Conservation (phyloP, 2,113 vertebrate species). For the Ophthalmolycus amberensis region DNA sequence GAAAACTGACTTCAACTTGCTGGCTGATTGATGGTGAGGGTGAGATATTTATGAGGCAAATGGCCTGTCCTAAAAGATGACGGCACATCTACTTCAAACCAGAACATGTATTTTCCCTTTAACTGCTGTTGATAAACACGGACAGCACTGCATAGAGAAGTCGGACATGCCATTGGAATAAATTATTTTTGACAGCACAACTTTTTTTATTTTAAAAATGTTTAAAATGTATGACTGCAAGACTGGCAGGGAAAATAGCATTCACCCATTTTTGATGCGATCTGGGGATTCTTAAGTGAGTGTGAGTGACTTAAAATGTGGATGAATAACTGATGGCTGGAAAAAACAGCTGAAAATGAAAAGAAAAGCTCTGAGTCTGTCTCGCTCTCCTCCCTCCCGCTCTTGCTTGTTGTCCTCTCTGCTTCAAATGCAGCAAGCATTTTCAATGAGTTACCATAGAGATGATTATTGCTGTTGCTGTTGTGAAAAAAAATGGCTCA, state of each 20-base stretch:
- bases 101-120: slow-evolving; percentile 30
- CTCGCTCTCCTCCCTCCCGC: background rate
- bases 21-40: slow-evolving; percentile 45
- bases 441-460: slow-evolving; percentile 62
- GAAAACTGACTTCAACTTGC: slow-evolving; percentile 52
- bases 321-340: slow-evolving; percentile 66
- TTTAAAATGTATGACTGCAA: slow-evolving; percentile 14
- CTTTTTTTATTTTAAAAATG: slow-evolving; percentile 9
- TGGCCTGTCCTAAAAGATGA: slow-evolving; percentile 51
- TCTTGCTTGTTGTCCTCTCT: slow-evolving; percentile 48
- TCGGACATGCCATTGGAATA: slow-evolving; percentile 34
- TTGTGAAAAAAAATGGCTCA: slow-evolving; percentile 48
- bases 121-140: slow-evolving; percentile 50
- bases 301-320: slow-evolving; percentile 64
- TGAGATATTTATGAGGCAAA: slow-evolving; percentile 66
- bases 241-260: slow-evolving; percentile 54
- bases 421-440: slow-evolving; percentile 57
- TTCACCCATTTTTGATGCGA: slow-evolving; percentile 63
- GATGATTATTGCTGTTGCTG: slow-evolving; percentile 67
- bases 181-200: slow-evolving; percentile 46
- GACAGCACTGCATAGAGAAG: slow-evolving; percentile 34
- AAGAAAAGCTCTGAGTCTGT: slow-evolving; percentile 41
- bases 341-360: slow-evolving; percentile 71
- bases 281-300: slow-evolving; percentile 65
- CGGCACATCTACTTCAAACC: slow-evolving; percentile 25